Conservation (phyloP, 2,888 invertebrate species). For the Leptopilina drosophilae region DNA sequence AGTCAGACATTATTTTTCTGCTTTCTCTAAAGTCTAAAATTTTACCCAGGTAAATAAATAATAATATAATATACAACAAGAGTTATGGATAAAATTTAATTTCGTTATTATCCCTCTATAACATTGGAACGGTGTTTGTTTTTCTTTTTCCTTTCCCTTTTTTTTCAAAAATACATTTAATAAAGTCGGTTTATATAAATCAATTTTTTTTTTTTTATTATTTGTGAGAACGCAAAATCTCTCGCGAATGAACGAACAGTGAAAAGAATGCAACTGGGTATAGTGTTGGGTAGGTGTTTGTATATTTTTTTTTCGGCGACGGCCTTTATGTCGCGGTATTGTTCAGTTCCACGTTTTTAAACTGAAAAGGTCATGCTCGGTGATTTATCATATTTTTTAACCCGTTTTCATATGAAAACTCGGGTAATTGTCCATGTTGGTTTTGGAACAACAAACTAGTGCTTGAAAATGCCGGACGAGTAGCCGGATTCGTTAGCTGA, state of each 20-base stretch:
- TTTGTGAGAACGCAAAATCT: slow-evolving; percentile 13
- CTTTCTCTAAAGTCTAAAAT: no score
- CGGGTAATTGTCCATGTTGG: slow-evolving; percentile 65
- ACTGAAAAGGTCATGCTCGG: slow-evolving; percentile 52
- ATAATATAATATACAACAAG: no score
- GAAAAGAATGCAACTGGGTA: slow-evolving; percentile 34
- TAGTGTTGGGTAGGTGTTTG: neutral
- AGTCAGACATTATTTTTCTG: no score
- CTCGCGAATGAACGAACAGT: slow-evolving; percentile 12
- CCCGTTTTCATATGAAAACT: slow-evolving; percentile 57
- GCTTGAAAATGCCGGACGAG: slow-evolving; percentile 64
- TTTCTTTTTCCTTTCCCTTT: no score
- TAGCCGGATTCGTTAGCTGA: slow-evolving; percentile 65
- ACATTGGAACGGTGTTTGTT: neutral
- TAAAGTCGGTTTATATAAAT: neutral
- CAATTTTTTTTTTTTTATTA: neutral
- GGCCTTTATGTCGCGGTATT: slow-evolving; percentile 62
- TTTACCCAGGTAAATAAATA: no score
- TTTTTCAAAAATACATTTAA: neutral
- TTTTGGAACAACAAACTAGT: slow-evolving; percentile 61
- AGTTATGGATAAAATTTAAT: no score
- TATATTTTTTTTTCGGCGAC: slow-evolving; percentile 45
- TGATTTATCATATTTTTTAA: slow-evolving; percentile 64
- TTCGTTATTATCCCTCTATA: neutral
- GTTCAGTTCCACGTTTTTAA: slow-evolving; percentile 60